Percentiles rank a stretch among this genome's conserved stretches.
These are phyloP conservation scores for Donacobius atricapilla DNA, from an alignment of 2,113 vertebrate species.

Conservation along the genomic window DNA sequence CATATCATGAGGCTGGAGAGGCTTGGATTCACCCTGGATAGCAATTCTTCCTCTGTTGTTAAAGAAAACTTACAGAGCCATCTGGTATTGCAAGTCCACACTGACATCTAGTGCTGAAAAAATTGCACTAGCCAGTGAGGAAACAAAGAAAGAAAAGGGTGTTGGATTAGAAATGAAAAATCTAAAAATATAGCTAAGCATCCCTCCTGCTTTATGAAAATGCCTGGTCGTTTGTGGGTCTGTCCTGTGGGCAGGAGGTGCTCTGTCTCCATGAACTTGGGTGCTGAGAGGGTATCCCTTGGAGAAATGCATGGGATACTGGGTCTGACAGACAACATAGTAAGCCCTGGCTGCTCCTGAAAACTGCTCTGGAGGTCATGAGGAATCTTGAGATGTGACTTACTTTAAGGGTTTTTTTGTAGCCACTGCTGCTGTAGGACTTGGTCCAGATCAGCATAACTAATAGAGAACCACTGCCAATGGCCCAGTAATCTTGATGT, in stretches of 20 bases:
- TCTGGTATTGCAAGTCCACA: constrained; percentile 59
- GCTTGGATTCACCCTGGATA: background rate
- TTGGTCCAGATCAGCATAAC: background rate
- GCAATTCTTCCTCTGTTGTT: background rate
- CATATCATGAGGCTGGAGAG: background rate
- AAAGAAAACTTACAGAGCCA: background rate
- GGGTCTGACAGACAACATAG: background rate
- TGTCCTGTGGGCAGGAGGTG: background rate
- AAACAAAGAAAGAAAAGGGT: background rate
- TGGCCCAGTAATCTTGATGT: background rate
- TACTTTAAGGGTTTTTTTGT: background rate
- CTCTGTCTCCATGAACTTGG: background rate
- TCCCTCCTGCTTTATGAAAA: background rate
- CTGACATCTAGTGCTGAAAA: constrained; percentile 78
- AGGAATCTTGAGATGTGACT: background rate
- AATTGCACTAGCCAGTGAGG: constrained; percentile 26
- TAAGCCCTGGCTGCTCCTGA: background rate
- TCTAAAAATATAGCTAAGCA: background rate
- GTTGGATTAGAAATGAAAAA: background rate
- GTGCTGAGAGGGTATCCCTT: background rate
- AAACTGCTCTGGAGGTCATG: background rate
- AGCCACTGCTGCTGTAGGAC: background rate
- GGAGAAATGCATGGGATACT: rapidly evolving
- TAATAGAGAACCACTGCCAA: background rate
- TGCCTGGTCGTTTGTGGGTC: rapidly evolving